Conservation (phyloP, 2,797 vertebrate genomes). For the Urosaurus nigricauda region DNA sequence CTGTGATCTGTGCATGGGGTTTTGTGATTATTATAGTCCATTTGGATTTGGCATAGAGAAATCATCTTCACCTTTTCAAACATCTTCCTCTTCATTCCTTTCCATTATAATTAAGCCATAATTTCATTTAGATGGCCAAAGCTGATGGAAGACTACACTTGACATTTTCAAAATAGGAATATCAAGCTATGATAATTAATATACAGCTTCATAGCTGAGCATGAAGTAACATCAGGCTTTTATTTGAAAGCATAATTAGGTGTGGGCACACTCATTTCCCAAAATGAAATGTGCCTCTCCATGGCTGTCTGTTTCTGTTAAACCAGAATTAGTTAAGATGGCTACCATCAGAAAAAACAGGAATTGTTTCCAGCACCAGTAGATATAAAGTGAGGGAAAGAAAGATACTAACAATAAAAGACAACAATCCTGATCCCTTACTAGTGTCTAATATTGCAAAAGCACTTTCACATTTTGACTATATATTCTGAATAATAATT, state of each 20-base stretch:
- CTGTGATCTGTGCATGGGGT: neutral
- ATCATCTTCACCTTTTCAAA: neutral
- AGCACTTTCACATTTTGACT: too few relatives aligned
- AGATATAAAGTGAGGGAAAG: too few relatives aligned
- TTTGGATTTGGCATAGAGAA: neutral
- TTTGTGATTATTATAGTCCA: neutral
- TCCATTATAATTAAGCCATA: neutral
- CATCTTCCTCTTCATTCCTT: neutral
- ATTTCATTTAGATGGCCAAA: neutral
- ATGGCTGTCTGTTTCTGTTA: too few relatives aligned
- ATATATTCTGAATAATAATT: too few relatives aligned
- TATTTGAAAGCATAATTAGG: slow-evolving; percentile 27
- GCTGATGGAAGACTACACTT: neutral
- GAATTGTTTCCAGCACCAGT: too few relatives aligned
- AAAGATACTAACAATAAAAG: too few relatives aligned
- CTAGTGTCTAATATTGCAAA: too few relatives aligned
- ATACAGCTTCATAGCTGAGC: slow-evolving; percentile 37
- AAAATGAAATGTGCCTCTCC: too few relatives aligned
- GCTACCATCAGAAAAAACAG: too few relatives aligned
- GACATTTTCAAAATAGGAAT: neutral
- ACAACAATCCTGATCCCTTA: too few relatives aligned
- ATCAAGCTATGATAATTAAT: slow-evolving; percentile 46
- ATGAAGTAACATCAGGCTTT: neutral
- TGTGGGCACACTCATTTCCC: neutral
- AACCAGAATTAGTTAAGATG: too few relatives aligned